Percentiles rank a stretch among this genome's conserved stretches.
Evolutionary conservation across 2,113 vertebrate genomes (phyloP).

Genomic region (Oxyura jamaicensis): DNA sequence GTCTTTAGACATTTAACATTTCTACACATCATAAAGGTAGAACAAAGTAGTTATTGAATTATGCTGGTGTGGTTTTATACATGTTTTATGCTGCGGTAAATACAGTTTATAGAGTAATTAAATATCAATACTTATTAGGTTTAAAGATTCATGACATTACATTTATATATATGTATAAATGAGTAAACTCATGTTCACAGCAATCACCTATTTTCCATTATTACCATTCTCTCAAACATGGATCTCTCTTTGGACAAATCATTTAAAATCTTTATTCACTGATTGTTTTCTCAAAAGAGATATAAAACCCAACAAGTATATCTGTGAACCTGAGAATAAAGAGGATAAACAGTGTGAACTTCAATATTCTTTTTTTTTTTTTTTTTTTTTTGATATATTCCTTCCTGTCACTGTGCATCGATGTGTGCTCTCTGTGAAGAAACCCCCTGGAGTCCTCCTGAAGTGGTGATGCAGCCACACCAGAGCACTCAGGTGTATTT

Average conservation of each 20-base stretch:
- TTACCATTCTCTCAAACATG: fast-evolving
- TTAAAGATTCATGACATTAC: neutral
- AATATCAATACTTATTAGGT: neutral
- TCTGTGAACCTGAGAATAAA: neutral
- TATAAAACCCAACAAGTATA: neutral
- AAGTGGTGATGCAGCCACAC: neutral
- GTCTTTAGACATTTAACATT: neutral
- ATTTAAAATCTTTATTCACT: neutral
- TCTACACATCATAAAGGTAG: neutral
- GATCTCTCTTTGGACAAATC: neutral
- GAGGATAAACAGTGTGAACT: neutral
- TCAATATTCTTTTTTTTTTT: neutral
- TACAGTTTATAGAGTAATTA: neutral
- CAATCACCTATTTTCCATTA: neutral
- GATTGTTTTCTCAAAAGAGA: neutral
- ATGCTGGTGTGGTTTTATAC: neutral
- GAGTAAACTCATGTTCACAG: fast-evolving
- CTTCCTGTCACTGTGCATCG: neutral
- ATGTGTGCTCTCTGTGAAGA: neutral
- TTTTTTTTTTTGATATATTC: neutral
- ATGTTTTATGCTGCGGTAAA: neutral
- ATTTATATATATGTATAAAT: neutral
- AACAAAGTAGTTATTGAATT: neutral
- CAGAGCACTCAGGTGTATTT: neutral
- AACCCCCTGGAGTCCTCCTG: neutral